Percentiles rank a stretch among this genome's conserved stretches.
phyloP scores from a whole-genome alignment of 2,113 vertebrate genomes.

The Neogale vison region DNA sequence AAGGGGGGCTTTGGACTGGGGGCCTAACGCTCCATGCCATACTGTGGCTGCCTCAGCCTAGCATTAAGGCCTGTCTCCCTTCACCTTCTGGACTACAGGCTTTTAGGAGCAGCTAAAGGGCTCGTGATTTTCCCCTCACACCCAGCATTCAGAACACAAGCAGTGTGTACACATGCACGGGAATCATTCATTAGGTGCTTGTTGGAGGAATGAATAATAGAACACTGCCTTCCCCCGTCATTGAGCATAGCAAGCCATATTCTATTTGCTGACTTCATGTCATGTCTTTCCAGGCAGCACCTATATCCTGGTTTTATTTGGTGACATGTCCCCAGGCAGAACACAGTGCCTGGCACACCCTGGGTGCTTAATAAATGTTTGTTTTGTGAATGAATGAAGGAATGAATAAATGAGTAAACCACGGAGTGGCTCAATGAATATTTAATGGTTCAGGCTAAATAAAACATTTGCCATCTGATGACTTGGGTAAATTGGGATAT shows the following conservation, averaged over 20 bases:
- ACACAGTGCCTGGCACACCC: neutral
- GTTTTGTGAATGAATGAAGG: conserved; percentile 50
- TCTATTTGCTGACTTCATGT: neutral
- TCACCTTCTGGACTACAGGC: neutral
- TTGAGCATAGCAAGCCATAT: neutral
- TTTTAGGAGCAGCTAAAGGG: neutral
- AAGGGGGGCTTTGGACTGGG: neutral
- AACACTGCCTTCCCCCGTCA: neutral
- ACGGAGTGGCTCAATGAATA: conserved; percentile 43
- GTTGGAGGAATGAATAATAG: neutral
- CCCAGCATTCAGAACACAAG: neutral
- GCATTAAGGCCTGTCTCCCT: accelerated
- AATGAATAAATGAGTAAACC: neutral
- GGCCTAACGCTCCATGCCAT: too few species aligned
- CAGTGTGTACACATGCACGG: neutral
- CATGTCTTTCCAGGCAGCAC: neutral
- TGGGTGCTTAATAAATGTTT: conserved; percentile 31
- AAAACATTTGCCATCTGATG: conserved; percentile 78
- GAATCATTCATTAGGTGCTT: neutral
- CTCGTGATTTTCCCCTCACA: neutral
- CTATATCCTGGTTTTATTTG: neutral
- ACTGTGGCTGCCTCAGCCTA: neutral
- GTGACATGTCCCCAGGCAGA: neutral
- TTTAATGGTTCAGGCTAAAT: conserved; percentile 69
- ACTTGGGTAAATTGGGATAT: conserved; percentile 52